Percentiles rank a stretch among this genome's conserved stretches.
These are phyloP conservation scores for Capromys pilorides DNA, from an alignment of 2,797 vertebrate species.

Conservation along the genomic window DNA sequence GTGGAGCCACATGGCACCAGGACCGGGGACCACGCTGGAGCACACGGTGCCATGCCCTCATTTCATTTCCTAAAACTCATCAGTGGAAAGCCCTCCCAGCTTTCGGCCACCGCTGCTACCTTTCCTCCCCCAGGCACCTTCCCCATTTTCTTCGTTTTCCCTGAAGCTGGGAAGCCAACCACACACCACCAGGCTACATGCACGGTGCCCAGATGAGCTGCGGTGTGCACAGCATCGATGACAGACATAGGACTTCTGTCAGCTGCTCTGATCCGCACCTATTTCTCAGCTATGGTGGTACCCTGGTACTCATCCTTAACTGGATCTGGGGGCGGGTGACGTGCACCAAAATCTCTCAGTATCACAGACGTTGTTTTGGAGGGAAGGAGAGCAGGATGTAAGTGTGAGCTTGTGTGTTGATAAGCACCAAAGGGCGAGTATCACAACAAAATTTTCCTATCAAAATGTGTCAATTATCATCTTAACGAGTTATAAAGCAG, in stretches of 20 bases:
- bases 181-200: accelerated
- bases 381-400: neutral
- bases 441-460: neutral
- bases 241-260: neutral
- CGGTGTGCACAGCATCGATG: neutral
- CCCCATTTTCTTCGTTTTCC: neutral
- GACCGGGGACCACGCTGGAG: neutral
- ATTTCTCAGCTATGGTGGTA: neutral
- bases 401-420: neutral
- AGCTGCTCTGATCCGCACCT: neutral
- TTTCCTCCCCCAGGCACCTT: neutral
- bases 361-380: neutral
- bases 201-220: neutral
- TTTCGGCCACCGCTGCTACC: neutral
- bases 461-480: neutral
- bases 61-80: neutral
- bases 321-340: neutral
- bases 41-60: neutral
- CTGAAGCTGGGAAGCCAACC: neutral
- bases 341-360: neutral
- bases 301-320: neutral
- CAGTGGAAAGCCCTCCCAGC: neutral
- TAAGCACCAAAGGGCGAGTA: neutral
- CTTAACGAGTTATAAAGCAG: neutral
- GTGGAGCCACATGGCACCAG: neutral